Percentiles rank a stretch among this genome's conserved stretches.
These are phyloP conservation scores for Drosophila flavopinicola DNA, from an alignment of 2,888 invertebrate genomes.

Conservation along the genomic window DNA sequence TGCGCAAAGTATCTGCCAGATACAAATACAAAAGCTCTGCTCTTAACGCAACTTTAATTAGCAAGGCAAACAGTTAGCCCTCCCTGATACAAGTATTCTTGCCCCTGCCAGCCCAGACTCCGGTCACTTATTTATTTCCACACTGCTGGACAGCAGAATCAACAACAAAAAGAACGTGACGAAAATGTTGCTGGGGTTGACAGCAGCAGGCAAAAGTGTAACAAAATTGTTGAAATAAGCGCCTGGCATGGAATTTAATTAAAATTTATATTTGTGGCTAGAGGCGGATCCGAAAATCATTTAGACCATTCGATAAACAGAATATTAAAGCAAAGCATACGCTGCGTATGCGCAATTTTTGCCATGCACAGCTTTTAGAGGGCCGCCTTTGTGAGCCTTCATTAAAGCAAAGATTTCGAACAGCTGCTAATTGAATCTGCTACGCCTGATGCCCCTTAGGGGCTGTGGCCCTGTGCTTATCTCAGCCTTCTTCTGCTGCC, in stretches of 20 bases:
- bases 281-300: constrained; percentile 27
- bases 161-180: constrained; percentile 4
- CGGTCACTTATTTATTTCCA: background rate
- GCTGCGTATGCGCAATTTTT: constrained; percentile 66
- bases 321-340: constrained; percentile 27
- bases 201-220: constrained; percentile 18
- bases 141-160: constrained; percentile 21
- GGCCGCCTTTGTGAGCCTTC: constrained; percentile 7
- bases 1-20: constrained; percentile 64
- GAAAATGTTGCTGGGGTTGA: constrained; percentile 15
- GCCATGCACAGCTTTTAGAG: constrained; percentile 28
- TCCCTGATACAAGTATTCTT: background rate
- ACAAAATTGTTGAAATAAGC: constrained; percentile 29
- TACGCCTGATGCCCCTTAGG: constrained; percentile 28
- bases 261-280: constrained; percentile 36
- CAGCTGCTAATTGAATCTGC: constrained; percentile 66
- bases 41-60: constrained; percentile 67
- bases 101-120: background rate
- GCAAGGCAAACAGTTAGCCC: constrained; percentile 61
- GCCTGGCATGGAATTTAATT: constrained; percentile 54
- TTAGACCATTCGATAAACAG: constrained; percentile 37
- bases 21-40: constrained; percentile 49
- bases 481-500: constrained; percentile 12
- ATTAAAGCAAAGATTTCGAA: constrained; percentile 24
- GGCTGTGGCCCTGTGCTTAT: background rate